phyloP scores from a whole-genome alignment of 1,140 invertebrate genomes.

The Bombus confusus region DNA sequence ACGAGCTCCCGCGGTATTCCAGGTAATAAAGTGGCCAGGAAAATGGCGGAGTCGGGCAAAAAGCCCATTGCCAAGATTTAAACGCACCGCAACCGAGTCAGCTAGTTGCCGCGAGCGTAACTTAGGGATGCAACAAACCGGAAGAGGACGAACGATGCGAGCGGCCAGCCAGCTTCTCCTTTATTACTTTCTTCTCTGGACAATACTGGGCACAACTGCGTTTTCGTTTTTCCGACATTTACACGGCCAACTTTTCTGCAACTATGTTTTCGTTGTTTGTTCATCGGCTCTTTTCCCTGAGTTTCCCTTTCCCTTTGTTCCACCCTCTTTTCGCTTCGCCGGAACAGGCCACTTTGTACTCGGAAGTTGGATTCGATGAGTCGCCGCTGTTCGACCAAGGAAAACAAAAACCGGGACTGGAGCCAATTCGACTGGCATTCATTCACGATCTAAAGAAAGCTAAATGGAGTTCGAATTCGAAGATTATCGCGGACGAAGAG shows the following conservation, averaged over 20 bases:
- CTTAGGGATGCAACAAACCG: constrained; percentile 5
- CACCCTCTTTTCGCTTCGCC: background rate
- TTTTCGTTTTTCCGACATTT: background rate
- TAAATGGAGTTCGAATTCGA: background rate
- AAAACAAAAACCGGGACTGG: background rate
- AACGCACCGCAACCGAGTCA: constrained; percentile 48
- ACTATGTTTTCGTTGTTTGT: background rate
- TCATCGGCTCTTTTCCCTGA: background rate
- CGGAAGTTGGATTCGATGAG: constrained; percentile 7
- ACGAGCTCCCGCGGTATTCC: constrained; percentile 47
- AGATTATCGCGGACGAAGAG: background rate
- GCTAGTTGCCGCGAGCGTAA: constrained; percentile 15
- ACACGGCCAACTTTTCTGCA: background rate
- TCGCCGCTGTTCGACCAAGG: background rate
- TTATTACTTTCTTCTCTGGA: constrained; percentile 29
- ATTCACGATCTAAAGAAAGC: background rate
- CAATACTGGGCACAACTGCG: background rate
- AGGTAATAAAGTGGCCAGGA: constrained; percentile 51
- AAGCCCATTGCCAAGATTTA: constrained; percentile 50
- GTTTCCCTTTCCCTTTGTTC: constrained; percentile 1
- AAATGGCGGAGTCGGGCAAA: constrained; percentile 22
- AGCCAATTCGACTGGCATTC: background rate
- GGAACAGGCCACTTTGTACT: constrained; percentile 18
- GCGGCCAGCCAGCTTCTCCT: background rate
- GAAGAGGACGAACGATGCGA: background rate